Evolutionary conservation across 92 coral and sea anemone genomes (phyloP), one percentile per base, ranked within the genome.

Genomic region (Zoanthus solanderi): DNA sequence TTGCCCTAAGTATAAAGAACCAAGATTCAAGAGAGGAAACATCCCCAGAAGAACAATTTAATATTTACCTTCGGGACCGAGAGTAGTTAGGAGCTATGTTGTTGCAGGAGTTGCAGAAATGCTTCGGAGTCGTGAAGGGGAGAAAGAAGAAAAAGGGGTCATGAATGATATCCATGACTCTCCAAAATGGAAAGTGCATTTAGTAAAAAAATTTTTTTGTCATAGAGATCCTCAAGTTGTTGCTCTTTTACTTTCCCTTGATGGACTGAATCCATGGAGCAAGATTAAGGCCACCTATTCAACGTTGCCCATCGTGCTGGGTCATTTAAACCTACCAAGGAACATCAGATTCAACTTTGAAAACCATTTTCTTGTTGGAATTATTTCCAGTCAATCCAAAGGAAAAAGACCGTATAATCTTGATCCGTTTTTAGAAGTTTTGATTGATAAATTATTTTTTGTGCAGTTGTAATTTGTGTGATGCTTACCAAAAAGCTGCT

Each of bases 261-360:
- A 73, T 37, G 78, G 78, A 42, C 78, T 73, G 1, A 45, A 73
- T 7, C 78, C 78, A 9, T 73, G 78, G 78, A 73, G 78, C 30
- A 73, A 73, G 11, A 73, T 42, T 29, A 73, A 73, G 29, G 46
- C 78, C 6, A 45, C 16, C 17, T 45, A 73, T n/a, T 73, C 78
- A 16, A 15, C 37, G 78, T 73, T n/a, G 78, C 50, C 78, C 6
- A 73, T 31, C 3, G 71, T 63, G 0, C 3, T 63, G 18, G 71
- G 23, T 6, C 71, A 63, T 16, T 23, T 63, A 7, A 63, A 63
- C n/a, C 30, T 63, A 11, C 71, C 71, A 63, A 15, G 71, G 23
- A 11, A 16, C 7, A 63, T 63, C 30, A 63, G 71, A 18, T 63
- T 0, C 30, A 16, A 15, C 2, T 15, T 15, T 18, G 18, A 16